These are phyloP conservation scores for Arge pagana DNA, from an alignment of 2,888 invertebrate genomes.

Conservation along the genomic window DNA sequence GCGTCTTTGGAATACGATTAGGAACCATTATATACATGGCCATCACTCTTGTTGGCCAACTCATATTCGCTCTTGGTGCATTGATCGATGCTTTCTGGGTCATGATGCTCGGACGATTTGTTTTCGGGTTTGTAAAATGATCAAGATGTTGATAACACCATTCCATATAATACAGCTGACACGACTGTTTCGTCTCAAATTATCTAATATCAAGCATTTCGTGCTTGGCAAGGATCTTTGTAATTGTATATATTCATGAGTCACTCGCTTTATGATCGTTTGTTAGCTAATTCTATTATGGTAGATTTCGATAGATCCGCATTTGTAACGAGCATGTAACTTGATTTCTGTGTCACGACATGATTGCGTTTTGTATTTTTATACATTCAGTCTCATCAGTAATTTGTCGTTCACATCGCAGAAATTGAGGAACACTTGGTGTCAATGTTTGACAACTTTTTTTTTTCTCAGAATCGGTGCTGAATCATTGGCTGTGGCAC, in stretches of 20 bases:
- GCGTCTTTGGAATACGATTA: constrained; percentile 90
- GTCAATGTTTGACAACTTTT: too few species aligned
- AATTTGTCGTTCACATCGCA: too few species aligned
- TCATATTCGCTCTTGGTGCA: constrained; percentile 86
- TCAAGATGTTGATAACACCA: constrained; percentile 11
- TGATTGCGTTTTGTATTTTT: constrained; percentile 17
- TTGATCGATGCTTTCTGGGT: constrained; percentile 79
- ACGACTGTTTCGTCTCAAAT: too few species aligned
- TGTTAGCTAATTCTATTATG: not conserved
- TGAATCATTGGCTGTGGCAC: constrained; percentile 94
- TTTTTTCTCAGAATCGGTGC: constrained; percentile 91
- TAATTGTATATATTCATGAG: not conserved
- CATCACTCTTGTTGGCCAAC: constrained; percentile 85
- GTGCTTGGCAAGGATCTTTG: not conserved
- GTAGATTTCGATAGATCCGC: constrained; percentile 6
- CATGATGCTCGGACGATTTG: constrained; percentile 90
- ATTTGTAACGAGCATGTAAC: constrained; percentile 15
- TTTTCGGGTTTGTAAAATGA: constrained; percentile 83
- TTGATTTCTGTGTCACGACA: not conserved
- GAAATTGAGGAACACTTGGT: too few species aligned
- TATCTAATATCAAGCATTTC: not conserved
- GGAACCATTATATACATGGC: constrained; percentile 91
- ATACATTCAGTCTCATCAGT: too few species aligned
- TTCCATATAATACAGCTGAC: not conserved
- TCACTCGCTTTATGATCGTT: constrained; percentile 1